phyloP scores from a whole-genome alignment of 37 sponge, comb jelly and placozoan genomes.

The Dysidea cf. avara region DNA sequence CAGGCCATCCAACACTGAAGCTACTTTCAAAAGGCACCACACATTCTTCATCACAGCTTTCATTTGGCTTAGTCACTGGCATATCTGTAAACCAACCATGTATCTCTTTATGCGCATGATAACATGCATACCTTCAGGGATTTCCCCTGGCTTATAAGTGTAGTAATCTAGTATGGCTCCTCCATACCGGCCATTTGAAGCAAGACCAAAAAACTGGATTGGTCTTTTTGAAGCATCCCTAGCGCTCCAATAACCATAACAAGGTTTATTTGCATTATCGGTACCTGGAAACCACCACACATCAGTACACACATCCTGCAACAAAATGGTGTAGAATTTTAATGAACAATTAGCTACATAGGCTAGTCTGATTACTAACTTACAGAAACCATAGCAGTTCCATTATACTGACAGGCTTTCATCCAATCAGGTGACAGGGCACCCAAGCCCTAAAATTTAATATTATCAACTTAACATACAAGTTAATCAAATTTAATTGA shows the following conservation, averaged over 20 bases:
- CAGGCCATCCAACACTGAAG: no score
- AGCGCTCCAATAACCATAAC: constrained; percentile 53
- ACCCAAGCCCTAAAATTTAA: constrained; percentile 34
- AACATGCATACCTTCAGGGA: no score
- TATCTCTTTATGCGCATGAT: no score
- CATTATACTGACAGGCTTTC: constrained; percentile 40
- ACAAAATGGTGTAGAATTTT: no score
- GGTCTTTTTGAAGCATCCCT: constrained; percentile 17
- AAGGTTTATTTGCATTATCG: constrained; percentile 45
- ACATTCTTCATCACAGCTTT: no score
- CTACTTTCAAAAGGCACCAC: no score
- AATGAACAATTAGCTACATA: no score
- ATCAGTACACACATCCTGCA: constrained; percentile 28
- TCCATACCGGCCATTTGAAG: constrained; percentile 22
- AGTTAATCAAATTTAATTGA: not conserved
- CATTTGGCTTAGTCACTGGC: no score
- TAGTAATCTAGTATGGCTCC: constrained; percentile 38
- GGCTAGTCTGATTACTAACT: not conserved
- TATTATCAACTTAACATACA: no score
- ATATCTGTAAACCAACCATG: no score
- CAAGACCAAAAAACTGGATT: constrained; percentile 54
- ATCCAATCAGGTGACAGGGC: constrained; percentile 51
- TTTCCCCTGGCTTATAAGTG: constrained; percentile 13
- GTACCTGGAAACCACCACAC: constrained; percentile 68
- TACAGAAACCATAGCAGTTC: constrained; percentile 18